Evolutionary conservation across 2,797 vertebrate genomes (phyloP), one percentile per base, ranked within the genome.

Genomic region (Danio aesculapii): DNA sequence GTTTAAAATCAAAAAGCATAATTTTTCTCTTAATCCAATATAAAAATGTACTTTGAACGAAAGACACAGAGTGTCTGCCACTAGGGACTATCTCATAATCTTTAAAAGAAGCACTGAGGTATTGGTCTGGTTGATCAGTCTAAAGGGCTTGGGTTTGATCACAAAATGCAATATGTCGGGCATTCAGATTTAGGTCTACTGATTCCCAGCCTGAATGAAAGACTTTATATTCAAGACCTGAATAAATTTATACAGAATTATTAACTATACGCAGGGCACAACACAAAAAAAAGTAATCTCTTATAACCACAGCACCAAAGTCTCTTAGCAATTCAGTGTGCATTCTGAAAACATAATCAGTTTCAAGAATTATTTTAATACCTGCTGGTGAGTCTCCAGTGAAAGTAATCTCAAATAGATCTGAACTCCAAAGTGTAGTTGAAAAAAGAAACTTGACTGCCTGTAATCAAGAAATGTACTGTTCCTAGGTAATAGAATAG

Each of bases 361-460:
- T 73, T 78, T 73, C 75, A 44, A 82, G 43, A 71, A 53, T 73
- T 75, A 52, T 50, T 69, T 58, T 46, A 77, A 82, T 53, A 82
- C 41, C 59, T 66, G 11, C 46, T 91, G 87, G 76, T 89, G 86
- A 91, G 92, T 94, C 91, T 90, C 83, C 84, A 84, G 86, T 88
- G 89, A 89, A 90, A 89, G 88, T 88, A 83, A 90, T 85, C 82
- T 83, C 82, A 88, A 88, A 89, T 89, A 92, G 86, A 88, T 91
- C 88, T 90, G 81, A 57, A 89, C 90, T 91, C 90, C 85, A 85
- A 90, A 82, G 74, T 78, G 85, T 68, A 86, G 79, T 67, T 81
- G 55, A 87, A 85, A 75, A 41, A 84, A 84, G 82, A 88, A 74
- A 89, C 73, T 73, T 71, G 79, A 59, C 58, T 19, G 7, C 71